Evolutionary conservation across 2,888 invertebrate species (phyloP).

Genomic region (Carterocephalus palaemon): DNA sequence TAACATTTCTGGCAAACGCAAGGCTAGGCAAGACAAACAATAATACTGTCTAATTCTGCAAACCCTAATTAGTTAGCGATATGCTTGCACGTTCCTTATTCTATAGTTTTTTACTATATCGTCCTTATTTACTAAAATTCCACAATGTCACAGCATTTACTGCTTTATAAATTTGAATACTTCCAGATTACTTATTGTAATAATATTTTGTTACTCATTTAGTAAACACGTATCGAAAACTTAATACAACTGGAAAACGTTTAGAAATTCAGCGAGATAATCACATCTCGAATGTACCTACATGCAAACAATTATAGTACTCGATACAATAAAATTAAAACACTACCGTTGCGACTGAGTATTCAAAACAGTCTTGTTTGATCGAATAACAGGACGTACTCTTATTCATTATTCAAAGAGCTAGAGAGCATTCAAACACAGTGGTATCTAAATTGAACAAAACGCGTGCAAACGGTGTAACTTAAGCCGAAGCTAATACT

Average conservation of each 20-base stretch:
- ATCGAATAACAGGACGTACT: conserved; percentile 22
- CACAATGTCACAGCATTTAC: too few species aligned
- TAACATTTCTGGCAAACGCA: conserved; percentile 11
- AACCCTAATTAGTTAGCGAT: conserved; percentile 13
- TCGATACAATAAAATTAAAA: conserved; percentile 24
- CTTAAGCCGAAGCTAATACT: conserved; percentile 31
- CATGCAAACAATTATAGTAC: conserved; percentile 1
- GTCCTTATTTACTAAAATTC: too few species aligned
- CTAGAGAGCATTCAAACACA: conserved; percentile 15
- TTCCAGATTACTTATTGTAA: too few species aligned
- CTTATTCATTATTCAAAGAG: conserved; percentile 1
- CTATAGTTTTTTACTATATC: too few species aligned
- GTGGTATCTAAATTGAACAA: conserved; percentile 12
- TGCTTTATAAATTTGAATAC: too few species aligned
- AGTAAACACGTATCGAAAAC: too few species aligned
- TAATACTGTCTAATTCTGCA: conserved; percentile 2
- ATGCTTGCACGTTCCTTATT: conserved; percentile 15
- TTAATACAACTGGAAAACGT: too few species aligned
- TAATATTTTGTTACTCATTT: too few species aligned
- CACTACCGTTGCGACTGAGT: conserved; percentile 27
- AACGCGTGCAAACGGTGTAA: conserved; percentile 22
- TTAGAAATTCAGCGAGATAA: too few species aligned
- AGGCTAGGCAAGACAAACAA: conserved; percentile 15
- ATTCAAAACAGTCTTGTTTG: conserved; percentile 34
- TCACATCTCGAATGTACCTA: not conserved